phyloP scores from a whole-genome alignment of 2,797 vertebrate genomes.

The Babyrousa celebensis region DNA sequence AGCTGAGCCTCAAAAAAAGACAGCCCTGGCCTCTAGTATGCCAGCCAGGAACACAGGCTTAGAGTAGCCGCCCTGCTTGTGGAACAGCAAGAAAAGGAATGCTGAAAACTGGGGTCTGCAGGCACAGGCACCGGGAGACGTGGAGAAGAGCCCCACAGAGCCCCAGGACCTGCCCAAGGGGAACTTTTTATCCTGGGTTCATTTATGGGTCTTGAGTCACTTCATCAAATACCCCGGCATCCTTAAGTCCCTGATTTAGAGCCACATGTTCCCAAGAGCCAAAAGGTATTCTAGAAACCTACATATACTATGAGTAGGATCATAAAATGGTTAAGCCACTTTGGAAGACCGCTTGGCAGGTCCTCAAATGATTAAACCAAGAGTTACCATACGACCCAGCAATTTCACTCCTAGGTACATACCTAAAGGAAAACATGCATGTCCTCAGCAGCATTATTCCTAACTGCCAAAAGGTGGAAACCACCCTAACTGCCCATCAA shows the following conservation, averaged over 20 bases:
- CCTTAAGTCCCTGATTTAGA: not conserved
- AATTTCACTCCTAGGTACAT: not conserved
- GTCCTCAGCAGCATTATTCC: not conserved
- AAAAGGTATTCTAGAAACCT: not conserved
- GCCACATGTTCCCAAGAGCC: not conserved
- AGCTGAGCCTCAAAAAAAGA: not conserved
- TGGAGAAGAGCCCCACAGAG: not conserved
- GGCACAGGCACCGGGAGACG: not conserved
- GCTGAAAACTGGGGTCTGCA: fast-evolving
- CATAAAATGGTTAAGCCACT: not conserved
- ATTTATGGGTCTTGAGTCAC: not conserved
- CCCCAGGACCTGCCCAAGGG: fast-evolving
- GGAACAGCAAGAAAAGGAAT: fast-evolving
- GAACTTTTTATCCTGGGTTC: not conserved
- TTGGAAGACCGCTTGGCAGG: not conserved
- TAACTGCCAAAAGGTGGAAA: fast-evolving
- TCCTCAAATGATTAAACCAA: not conserved
- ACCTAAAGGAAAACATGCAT: not conserved
- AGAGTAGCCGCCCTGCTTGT: fast-evolving
- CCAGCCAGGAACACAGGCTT: too few relatives aligned
- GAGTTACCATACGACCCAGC: not conserved
- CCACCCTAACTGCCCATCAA: not conserved
- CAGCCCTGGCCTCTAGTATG: not conserved
- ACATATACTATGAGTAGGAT: not conserved
- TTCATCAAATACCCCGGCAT: not conserved